Conservation (phyloP, 2,797 vertebrate genomes). For the Micropoecilia bifurca region DNA sequence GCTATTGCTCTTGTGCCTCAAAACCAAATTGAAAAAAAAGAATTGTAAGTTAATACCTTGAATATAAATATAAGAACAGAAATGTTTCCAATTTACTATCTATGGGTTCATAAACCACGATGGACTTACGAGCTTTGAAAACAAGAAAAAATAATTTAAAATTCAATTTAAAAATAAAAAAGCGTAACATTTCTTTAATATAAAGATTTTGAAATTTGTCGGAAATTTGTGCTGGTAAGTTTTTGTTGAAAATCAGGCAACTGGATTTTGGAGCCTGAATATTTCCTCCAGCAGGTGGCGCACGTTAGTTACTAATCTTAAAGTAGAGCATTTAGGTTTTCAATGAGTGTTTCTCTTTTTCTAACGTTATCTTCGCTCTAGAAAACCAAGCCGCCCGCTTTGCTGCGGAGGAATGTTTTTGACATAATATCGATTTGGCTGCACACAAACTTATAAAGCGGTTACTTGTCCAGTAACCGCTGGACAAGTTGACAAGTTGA, state of each 20-base stretch:
- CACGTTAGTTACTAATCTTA: neutral
- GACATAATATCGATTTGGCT: neutral
- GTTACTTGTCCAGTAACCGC: neutral
- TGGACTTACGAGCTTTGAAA: neutral
- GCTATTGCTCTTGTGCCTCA: neutral
- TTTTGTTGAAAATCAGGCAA: neutral
- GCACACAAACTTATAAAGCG: neutral
- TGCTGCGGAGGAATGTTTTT: neutral
- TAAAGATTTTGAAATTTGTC: neutral
- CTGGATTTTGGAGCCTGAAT: neutral
- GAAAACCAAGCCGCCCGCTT: neutral
- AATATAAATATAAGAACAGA: neutral
- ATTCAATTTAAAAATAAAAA: neutral
- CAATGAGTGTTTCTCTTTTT: neutral
- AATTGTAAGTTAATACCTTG: neutral
- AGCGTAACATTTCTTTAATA: neutral
- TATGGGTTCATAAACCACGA: neutral
- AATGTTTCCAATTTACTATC: neutral
- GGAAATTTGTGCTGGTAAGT: neutral
- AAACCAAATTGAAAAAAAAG: neutral
- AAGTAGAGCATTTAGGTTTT: neutral
- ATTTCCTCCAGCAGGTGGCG: conserved; percentile 46
- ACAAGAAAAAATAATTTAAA: neutral
- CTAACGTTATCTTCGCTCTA: neutral
- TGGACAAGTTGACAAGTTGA: too few relatives aligned